phyloP scores from a whole-genome alignment of 2,113 vertebrate species.

The Opisthocomus hoazin region DNA sequence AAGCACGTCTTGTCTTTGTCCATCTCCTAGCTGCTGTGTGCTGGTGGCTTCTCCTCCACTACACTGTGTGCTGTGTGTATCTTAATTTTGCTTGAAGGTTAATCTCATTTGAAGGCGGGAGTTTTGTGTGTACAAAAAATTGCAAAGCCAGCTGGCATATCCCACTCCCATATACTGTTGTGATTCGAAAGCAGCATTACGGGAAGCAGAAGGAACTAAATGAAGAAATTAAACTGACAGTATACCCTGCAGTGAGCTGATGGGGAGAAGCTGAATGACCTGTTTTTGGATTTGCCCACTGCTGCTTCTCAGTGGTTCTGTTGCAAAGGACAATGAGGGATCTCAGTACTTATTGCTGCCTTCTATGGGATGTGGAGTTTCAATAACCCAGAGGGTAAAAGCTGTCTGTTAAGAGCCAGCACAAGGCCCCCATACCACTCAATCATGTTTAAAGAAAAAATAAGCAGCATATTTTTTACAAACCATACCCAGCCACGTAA shows the following conservation, averaged over 20 bases:
- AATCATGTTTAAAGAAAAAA: neutral
- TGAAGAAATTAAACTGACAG: constrained; percentile 65
- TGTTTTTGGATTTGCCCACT: constrained; percentile 77
- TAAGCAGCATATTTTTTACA: neutral
- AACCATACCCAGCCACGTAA: neutral
- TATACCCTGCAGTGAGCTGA: constrained; percentile 65
- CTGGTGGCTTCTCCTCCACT: neutral
- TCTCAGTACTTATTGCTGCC: neutral
- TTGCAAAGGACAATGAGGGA: neutral
- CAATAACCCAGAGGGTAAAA: neutral
- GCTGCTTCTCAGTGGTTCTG: neutral
- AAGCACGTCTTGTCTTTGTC: neutral
- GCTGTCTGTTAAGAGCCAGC: neutral
- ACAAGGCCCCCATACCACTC: neutral
- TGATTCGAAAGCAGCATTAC: constrained; percentile 62
- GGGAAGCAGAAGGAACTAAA: constrained; percentile 83
- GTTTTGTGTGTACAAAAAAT: neutral
- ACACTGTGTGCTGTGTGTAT: neutral
- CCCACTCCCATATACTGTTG: neutral
- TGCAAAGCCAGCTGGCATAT: neutral
- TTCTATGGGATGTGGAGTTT: neutral
- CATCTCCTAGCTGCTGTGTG: neutral
- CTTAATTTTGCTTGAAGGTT: neutral
- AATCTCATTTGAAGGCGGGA: neutral
- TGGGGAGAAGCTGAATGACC: constrained; percentile 67